Base-by-base conservation (phyloP, 2,797 vertebrate species). In the Alosa sapidissima region DNA sequence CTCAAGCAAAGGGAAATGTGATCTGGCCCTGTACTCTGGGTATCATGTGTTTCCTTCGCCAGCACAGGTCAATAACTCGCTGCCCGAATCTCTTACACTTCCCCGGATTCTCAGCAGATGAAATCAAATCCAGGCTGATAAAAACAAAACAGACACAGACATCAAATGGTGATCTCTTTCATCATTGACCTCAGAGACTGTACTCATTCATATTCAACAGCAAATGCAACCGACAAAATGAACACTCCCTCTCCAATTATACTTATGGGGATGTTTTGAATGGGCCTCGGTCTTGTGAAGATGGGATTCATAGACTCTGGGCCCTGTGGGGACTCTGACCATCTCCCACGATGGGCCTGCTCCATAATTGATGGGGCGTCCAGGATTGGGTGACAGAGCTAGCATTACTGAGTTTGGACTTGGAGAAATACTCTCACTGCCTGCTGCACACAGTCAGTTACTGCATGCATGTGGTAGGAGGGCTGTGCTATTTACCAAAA, bases 311-410 rank as follows among this genome's bases (percentile, higher is more conserved):
- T 28, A 24, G 60, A 21, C 16, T 78, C 16, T 47, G 72, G 72
- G 41, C 41, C 41, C 6, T 9, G 72, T 58, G 16, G 5, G 85
- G 52, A 75, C 36, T 87, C 51, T 82, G 87, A 88, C 87, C 81
- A 81, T 87, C 86, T 82, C 85, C 89, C 87, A 85, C 87, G 78
- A 87, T 89, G 85, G 84, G 48, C 72, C 83, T 84, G 55, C 87
- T 91, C 84, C 86, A 91, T 91, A 87, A 91, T 91, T 91, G 87
- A 91, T 92, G 65, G 84, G 36, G 33, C 82, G 81, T 86, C 84
- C 78, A 86, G 90, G 88, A 86, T 91, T 87, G 81, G 85, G 83
- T 92, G 89, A 89, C 91, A 89, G 60, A 87, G 89, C 88, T 90
- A 87, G 72, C 87, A 85, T 91, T 90, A 89, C 89, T 81, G 21